Percentiles rank a stretch among this genome's conserved stretches.
These are phyloP conservation scores for Physocephala rufipes DNA, from an alignment of 2,888 invertebrate genomes.

Conservation along the genomic window DNA sequence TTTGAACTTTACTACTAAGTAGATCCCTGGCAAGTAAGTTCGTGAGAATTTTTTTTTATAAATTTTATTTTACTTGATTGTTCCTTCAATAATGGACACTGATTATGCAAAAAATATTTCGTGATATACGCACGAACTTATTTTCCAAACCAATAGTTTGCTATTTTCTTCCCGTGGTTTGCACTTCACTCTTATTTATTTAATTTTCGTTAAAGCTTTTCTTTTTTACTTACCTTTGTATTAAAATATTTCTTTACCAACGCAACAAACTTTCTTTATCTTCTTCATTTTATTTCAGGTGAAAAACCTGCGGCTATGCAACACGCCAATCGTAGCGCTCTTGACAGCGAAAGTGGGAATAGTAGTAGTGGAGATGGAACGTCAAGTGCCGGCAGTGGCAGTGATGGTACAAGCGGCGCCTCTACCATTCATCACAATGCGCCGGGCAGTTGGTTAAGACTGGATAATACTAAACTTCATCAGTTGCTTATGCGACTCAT, in stretches of 20 bases:
- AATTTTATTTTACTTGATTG: no score
- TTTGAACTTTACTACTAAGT: no score
- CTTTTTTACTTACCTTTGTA: neutral
- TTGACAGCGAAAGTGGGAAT: slow-evolving; percentile 56
- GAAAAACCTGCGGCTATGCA: slow-evolving; percentile 66
- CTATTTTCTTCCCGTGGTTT: neutral
- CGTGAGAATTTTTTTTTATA: no score
- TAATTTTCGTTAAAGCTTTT: neutral
- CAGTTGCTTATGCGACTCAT: slow-evolving; percentile 2
- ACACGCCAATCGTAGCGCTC: slow-evolving; percentile 63
- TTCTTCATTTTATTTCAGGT: no score
- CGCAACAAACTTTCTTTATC: slow-evolving; percentile 25
- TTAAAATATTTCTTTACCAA: neutral
- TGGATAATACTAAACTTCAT: neutral
- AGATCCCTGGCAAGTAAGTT: no score
- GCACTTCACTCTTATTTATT: neutral
- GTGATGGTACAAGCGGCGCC: neutral
- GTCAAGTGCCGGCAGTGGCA: neutral
- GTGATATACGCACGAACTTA: no score
- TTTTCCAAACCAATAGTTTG: no score
- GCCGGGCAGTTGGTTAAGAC: neutral
- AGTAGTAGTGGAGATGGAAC: slow-evolving; percentile 49
- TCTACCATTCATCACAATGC: neutral
- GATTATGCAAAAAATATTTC: no score
- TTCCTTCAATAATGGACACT: no score